Evolutionary conservation across 2,113 vertebrate species (phyloP).

Genomic region (Centropus unirufus): DNA sequence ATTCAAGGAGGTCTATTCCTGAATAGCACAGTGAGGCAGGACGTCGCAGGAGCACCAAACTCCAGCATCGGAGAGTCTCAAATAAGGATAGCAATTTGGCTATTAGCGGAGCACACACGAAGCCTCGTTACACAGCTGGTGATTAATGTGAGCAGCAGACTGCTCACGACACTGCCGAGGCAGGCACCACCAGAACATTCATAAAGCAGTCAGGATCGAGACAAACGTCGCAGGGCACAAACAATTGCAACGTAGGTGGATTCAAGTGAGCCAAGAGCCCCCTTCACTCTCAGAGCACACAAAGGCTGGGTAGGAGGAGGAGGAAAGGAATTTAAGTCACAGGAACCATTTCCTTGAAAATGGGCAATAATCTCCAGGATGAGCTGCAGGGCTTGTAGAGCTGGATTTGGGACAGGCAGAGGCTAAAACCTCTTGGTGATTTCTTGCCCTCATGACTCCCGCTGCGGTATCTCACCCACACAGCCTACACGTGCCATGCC

Average conservation of each 20-base stretch:
- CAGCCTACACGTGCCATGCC: background rate
- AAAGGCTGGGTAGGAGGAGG: constrained; percentile 3
- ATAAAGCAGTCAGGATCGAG: background rate
- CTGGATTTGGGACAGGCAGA: background rate
- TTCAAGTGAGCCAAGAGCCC: background rate
- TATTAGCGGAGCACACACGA: constrained; percentile 19
- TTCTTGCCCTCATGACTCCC: background rate
- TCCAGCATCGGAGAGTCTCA: background rate
- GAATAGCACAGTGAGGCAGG: background rate
- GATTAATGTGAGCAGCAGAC: constrained; percentile 61
- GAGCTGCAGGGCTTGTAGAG: background rate
- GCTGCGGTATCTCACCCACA: background rate
- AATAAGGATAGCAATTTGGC: background rate
- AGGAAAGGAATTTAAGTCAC: constrained; percentile 22
- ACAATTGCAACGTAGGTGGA: constrained; percentile 15
- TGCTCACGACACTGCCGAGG: constrained; percentile 2
- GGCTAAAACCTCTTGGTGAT: background rate
- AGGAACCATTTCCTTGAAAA: background rate
- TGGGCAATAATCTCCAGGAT: background rate
- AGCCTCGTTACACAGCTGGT: constrained; percentile 58
- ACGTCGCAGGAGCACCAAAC: background rate
- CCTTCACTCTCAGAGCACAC: background rate
- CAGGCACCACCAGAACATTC: background rate
- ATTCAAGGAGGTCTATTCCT: background rate
- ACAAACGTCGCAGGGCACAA: constrained; percentile 12